Evolutionary conservation across 2,113 vertebrate species (phyloP), one percentile per base, ranked within the genome.

Genomic region (Opisthocomus hoazin): DNA sequence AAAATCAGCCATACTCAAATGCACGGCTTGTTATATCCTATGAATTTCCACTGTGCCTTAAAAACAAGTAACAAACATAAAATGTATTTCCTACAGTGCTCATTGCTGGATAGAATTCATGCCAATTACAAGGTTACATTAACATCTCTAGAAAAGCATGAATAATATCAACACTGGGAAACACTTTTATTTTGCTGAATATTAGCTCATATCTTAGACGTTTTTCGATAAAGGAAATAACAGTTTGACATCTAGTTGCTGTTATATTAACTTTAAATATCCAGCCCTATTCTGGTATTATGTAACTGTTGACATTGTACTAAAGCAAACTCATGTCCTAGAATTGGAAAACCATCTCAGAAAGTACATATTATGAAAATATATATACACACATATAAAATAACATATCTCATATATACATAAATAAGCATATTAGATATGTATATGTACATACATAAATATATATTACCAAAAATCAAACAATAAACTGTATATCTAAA

Each of bases 1-100:
- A 93, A 96, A 94, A 90, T 77, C 51, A 74, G 66, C 54, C 65
- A 73, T 45, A 78, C 45, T 76, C 78, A 95, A 94, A 82, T 46
- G 41, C 73, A 87, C 1, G 0, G 77, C 74, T 91, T 95, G 84
- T 96, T 95, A 65, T 19, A 77, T 11, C 30, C 45, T 61, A 74
- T 94, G 77, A 91, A 92, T 92, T 91, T 96, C 69, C 60, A 82
- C 61, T 87, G 39, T 57, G 75, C 61, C 60, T 92, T 90, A 94
- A 94, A 89, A 91, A 22, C 61, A 94, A 82, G 54, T 43, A 87
- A 89, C 66, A 89, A 86, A 82, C 30, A 79, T 36, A 78, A 80
- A 87, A 83, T 61, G 57, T 39, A 90, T 87, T 94, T 93, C 83
- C 71, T 77, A 23, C 64, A 65, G 89, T 48, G 70, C 36, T 91